phyloP scores from a whole-genome alignment of 2,113 vertebrate species.

The Otocyon megalotis region DNA sequence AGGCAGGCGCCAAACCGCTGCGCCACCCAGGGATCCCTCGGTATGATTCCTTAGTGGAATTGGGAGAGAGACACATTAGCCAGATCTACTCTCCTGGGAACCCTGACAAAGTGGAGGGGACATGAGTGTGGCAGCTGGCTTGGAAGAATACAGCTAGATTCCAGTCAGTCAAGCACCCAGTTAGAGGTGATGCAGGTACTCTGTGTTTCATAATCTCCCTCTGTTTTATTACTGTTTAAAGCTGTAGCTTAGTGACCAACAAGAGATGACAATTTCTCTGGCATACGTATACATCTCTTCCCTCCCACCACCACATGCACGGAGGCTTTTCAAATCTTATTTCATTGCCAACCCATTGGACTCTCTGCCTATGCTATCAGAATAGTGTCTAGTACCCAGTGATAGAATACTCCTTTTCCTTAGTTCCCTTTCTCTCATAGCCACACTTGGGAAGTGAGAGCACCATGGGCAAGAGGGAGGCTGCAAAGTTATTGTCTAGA shows the following conservation, averaged over 20 bases:
- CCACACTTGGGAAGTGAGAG: neutral
- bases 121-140: neutral
- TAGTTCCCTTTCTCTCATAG: neutral
- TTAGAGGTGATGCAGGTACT: neutral
- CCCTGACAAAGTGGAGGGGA: neutral
- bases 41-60: neutral
- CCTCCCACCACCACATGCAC: neutral
- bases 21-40: too few relatives aligned
- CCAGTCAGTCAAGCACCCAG: too few relatives aligned
- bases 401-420: neutral
- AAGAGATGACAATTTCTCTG: neutral
- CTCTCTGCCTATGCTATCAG: neutral
- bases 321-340: neutral
- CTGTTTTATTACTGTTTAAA: conserved; percentile 30
- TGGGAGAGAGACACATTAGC: neutral
- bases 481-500: neutral
- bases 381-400: neutral
- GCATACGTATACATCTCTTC: neutral
- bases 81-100: neutral
- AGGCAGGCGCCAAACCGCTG: too few relatives aligned
- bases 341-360: neutral
- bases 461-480: neutral
- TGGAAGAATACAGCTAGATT: neutral
- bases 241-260: conserved; percentile 42
- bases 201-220: neutral